Base-by-base conservation (phyloP, 1,140 invertebrate genomes). In the Contarinia nasturtii region DNA sequence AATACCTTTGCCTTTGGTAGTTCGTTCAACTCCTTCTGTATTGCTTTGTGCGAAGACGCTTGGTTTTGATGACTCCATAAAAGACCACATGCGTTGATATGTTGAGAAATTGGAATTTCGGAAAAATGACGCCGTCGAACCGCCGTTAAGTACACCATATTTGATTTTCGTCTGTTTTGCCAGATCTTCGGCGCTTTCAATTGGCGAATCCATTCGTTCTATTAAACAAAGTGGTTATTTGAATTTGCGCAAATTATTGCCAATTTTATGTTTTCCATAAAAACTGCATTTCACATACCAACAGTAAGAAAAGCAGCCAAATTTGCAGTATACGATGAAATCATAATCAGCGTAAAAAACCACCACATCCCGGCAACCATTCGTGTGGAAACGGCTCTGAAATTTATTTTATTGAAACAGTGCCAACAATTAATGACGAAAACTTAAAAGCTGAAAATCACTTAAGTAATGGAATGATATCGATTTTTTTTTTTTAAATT, bases 321-420 rank as follows among this genome's bases (percentile, higher is more conserved):
- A 65, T 97, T 96, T 33, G 93, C 93, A 20, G 93, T 98, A 67
- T 97, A 97, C 1, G 91, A 96, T 14, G 91, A 96, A 57, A 97
- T 96, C 80, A 98, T 94, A 54, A 97, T 96, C 15, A 97, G 69
- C 0, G 90, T 95, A 67, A 96, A 96, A 66, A 95, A 93, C 90
- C 90, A 95, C 91, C 91, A 96, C 72, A 89, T 91, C 37, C 78
- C 79, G 10, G 86, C 87, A 4, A 93, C 85, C 76, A 92, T 85
- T 49, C 89, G 70, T 0, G 88, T 93, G 2, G 83, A 86, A 10
- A 86, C 74, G 44, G 83, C 84, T 66, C 84, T 86, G 59, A 42
- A 68, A 65, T 51, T 48, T 7, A 22, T 8, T 5, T 27, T 27
- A 10, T 3, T 27, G 27, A n/a, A n/a, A n/a, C n/a, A n/a, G n/a